Base-by-base conservation (phyloP, 2,113 vertebrate species). In the Centropus bengalensis region DNA sequence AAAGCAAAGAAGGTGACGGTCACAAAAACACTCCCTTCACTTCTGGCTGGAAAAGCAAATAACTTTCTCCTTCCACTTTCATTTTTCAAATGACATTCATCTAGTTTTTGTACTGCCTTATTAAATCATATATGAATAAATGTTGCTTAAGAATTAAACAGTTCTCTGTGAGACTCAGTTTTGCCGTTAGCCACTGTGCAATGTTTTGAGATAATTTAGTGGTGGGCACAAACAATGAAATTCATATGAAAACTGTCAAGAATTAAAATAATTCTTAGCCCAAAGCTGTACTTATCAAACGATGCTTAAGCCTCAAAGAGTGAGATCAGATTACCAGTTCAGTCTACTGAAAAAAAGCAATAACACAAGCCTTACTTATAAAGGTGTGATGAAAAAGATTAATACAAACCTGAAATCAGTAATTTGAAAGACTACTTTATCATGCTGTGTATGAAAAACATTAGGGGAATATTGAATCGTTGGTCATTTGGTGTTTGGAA, bases 331-430 rank as follows among this genome's bases (percentile, higher is more conserved):
- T 94, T 95, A 94, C 56, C 38, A 51, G n/a, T 66, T 76, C 73
- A 28, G 23, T 28, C 66, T 47, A 70, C 36, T 52, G 80, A 82
- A 86, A 82, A 70, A 93, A 92, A 74, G 66, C 81, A 93, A 86
- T 93, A 95, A 87, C n/a, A 63, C 92, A 94, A 94, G 70, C 70
- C 42, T 88, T 44, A 28, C 73, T 86, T 75, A 91, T 26, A 83
- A 86, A 89, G 71, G 75, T 66, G 83, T 44, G 90, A 93, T 92
- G 75, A 55, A 87, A 93, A 94, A 96, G 83, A 94, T 89, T 86
- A 96, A 94, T 71, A 85, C 54, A 89, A 88, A 64, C 81, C 70
- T 85, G 54, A 78, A 94, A 84, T 90, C 89, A 80, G 85, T 74
- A 91, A 93, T 71, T 84, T 94, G 81, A 80, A 91, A 93, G 85